Evolutionary conservation across 2,888 invertebrate genomes (phyloP), one percentile per base, ranked within the genome.

Genomic region (Aphelenchoides bicaudatus): DNA sequence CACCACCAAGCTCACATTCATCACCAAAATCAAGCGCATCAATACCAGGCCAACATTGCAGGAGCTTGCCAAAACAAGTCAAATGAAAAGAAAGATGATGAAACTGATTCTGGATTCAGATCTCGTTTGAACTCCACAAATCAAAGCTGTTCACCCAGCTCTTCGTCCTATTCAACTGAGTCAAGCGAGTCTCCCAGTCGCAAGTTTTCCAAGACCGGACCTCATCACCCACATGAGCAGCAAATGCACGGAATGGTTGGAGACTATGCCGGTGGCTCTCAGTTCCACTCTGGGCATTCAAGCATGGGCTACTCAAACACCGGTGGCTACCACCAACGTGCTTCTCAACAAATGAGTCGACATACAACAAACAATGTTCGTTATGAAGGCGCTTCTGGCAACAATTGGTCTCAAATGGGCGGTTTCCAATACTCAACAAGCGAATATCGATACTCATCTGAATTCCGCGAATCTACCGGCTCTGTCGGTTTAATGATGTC

Each of bases 31-130:
- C 28, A 29, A 29, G 25, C 6, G 3, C 16, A 23, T 10, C 47
- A 16, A 5, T 19, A 56, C n/a, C n/a, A n/a, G n/a, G n/a, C n/a
- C n/a, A n/a, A n/a, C n/a, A n/a, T n/a, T n/a, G n/a, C n/a, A n/a
- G n/a, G n/a, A n/a, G n/a, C n/a, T n/a, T n/a, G n/a, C n/a, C n/a
- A n/a, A n/a, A n/a, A n/a, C n/a, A n/a, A n/a, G n/a, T n/a, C n/a
- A n/a, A n/a, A n/a, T 8, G 10, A n/a, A 19, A 16, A 29, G 25
- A 27, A 66, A 23, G 43, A 58, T n/a, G 60, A 65, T 13, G 62
- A 62, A 21, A 50, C 47, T 21, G 61, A 61, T 48, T 63, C 63
- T 25, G 61, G 63, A 13, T 48, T 59, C 39, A 39, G 62, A 23
- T 64, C 58, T 34, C 57, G 62, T 2, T 30, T 62, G 21, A 60